phyloP scores from a whole-genome alignment of 2,797 vertebrate species.

The Valencia hispanica region DNA sequence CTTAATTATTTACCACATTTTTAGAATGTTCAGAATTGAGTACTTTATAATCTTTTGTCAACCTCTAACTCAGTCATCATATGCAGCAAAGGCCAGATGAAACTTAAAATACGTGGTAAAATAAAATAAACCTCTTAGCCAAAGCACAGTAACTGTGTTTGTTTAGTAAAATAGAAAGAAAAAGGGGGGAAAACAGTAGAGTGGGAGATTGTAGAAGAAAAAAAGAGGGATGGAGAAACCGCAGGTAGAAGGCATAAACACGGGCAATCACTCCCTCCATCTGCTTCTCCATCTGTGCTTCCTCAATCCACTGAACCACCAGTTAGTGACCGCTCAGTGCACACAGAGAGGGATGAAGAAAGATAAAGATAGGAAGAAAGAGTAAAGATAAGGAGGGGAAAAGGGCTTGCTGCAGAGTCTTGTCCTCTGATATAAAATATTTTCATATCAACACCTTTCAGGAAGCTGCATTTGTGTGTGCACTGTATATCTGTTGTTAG shows the following conservation, averaged over 20 bases:
- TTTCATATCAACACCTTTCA: constrained; percentile 60
- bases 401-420: constrained; percentile 42
- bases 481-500: constrained; percentile 51
- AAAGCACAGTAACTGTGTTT: constrained; percentile 45
- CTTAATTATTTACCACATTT: background rate
- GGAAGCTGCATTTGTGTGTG: constrained; percentile 31
- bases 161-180: constrained; percentile 63
- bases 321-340: constrained; percentile 80
- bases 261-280: constrained; percentile 84
- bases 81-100: background rate
- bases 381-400: constrained; percentile 10
- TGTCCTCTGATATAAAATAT: constrained; percentile 59
- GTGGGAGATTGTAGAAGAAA: constrained; percentile 43
- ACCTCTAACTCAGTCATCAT: background rate
- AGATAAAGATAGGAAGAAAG: constrained; percentile 41
- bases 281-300: constrained; percentile 85
- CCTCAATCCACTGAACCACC: constrained; percentile 82
- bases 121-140: constrained; percentile 44
- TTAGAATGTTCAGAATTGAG: background rate
- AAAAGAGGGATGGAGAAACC: constrained; percentile 64
- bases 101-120: constrained; percentile 21
- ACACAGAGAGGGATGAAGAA: constrained; percentile 64
- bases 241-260: constrained; percentile 84
- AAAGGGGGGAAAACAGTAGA: constrained; percentile 45
- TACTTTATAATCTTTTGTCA: background rate